Percentiles rank a stretch among this genome's conserved stretches.
These are phyloP conservation scores for Equus przewalskii DNA, from an alignment of 2,113 vertebrate genomes.

Conservation along the genomic window DNA sequence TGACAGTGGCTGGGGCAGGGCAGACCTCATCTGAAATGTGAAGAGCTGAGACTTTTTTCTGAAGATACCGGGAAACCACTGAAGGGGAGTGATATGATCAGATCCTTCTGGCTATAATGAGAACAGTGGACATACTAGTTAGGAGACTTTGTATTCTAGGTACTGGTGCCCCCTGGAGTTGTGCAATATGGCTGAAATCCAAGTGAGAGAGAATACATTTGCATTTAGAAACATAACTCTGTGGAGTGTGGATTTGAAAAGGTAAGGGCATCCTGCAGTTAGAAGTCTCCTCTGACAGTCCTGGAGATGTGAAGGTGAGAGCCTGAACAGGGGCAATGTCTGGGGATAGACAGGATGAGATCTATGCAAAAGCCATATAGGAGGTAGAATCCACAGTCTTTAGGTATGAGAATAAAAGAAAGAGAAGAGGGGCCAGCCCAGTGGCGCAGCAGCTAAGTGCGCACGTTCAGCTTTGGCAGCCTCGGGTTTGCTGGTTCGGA, in stretches of 20 bases:
- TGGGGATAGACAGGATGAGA: not conserved
- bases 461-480: too few species aligned
- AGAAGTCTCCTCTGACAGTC: not conserved
- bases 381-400: not conserved
- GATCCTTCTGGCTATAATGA: not conserved
- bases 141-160: not conserved
- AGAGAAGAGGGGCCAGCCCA: not conserved
- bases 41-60: conserved; percentile 18
- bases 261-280: not conserved
- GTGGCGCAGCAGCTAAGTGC: too few species aligned
- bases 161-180: not conserved
- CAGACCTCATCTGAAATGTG: not conserved
- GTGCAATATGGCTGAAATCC: not conserved
- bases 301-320: not conserved
- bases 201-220: not conserved
- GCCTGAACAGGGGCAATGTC: not conserved
- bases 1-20: not conserved
- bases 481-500: too few species aligned
- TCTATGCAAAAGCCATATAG: not conserved
- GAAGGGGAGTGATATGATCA: not conserved
- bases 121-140: not conserved
- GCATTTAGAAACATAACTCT: not conserved
- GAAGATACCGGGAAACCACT: not conserved
- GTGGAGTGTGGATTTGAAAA: conserved; percentile 26
- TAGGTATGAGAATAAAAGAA: not conserved